These are phyloP conservation scores for Sturmia bella DNA, from an alignment of 2,888 invertebrate species.

Conservation along the genomic window DNA sequence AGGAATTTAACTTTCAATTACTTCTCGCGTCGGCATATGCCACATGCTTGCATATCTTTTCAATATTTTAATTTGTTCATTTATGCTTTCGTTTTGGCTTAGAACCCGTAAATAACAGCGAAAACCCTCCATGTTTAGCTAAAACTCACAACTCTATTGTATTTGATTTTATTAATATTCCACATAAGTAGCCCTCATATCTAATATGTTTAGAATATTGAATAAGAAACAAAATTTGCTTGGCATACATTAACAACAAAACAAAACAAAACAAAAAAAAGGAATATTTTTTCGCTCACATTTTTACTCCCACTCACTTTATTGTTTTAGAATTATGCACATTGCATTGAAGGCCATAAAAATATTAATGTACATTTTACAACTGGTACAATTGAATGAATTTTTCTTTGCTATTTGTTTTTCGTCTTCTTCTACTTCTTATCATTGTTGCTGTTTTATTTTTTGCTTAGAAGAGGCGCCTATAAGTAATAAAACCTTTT, in stretches of 20 bases:
- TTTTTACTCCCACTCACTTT: slow-evolving; percentile 49
- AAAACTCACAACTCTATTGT: slow-evolving; percentile 13
- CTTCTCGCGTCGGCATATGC: no score
- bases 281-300: slow-evolving; percentile 3
- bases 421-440: neutral
- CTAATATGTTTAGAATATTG: slow-evolving; percentile 61
- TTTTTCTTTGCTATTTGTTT: slow-evolving; percentile 13
- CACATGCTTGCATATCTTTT: no score
- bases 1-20: no score
- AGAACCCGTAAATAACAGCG: slow-evolving; percentile 3
- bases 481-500: slow-evolving; percentile 59
- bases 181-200: slow-evolving; percentile 30
- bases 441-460: slow-evolving; percentile 3
- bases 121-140: neutral
- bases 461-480: slow-evolving; percentile 55
- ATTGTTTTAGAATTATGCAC: slow-evolving; percentile 55
- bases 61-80: neutral
- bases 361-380: slow-evolving; percentile 56
- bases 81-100: slow-evolving; percentile 4
- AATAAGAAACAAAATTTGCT: slow-evolving; percentile 45
- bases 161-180: slow-evolving; percentile 48
- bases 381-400: slow-evolving; percentile 52
- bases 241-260: slow-evolving; percentile 27
- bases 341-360: slow-evolving; percentile 63
- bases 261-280: no score